Evolutionary conservation across 2,888 invertebrate genomes (phyloP).

Genomic region (Pharmacophagus antenor): DNA sequence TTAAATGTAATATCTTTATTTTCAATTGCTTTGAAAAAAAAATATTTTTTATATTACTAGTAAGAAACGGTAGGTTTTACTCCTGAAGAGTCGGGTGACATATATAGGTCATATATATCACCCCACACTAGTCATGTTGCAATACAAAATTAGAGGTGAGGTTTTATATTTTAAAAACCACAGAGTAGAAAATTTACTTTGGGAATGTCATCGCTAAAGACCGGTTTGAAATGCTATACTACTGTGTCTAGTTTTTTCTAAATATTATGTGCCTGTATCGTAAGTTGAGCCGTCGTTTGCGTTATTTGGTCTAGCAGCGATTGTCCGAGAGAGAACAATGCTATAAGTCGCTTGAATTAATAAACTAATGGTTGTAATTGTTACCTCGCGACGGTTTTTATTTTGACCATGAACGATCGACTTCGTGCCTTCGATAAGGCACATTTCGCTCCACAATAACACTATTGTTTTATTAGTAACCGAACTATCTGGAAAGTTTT

Average conservation of each 20-base stretch:
- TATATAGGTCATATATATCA: not conserved
- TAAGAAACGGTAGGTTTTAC: too few species aligned
- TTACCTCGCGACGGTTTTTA: constrained; percentile 49
- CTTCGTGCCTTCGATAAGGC: constrained; percentile 73
- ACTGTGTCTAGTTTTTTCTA: constrained; percentile 52
- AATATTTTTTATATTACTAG: too few species aligned
- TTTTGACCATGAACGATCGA: constrained; percentile 73
- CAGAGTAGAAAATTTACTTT: constrained; percentile 38
- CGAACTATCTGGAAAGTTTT: constrained; percentile 55
- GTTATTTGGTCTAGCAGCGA: constrained; percentile 77
- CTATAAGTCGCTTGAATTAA: constrained; percentile 61
- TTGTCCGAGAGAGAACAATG: constrained; percentile 73
- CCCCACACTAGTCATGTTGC: constrained; percentile 7
- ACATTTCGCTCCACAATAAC: constrained; percentile 49
- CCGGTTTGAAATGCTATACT: constrained; percentile 54
- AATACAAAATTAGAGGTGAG: constrained; percentile 31
- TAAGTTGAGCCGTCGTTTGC: constrained; percentile 53
- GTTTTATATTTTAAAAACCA: constrained; percentile 32
- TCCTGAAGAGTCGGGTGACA: too few species aligned
- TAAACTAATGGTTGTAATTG: constrained; percentile 74
- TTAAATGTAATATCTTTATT: too few species aligned
- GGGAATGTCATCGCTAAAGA: constrained; percentile 42
- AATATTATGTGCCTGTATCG: constrained; percentile 50
- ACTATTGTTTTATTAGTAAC: constrained; percentile 62
- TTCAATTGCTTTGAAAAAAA: too few species aligned